Base-by-base conservation (phyloP, 2,113 vertebrate genomes). In the Poeciliopsis occidentalis region DNA sequence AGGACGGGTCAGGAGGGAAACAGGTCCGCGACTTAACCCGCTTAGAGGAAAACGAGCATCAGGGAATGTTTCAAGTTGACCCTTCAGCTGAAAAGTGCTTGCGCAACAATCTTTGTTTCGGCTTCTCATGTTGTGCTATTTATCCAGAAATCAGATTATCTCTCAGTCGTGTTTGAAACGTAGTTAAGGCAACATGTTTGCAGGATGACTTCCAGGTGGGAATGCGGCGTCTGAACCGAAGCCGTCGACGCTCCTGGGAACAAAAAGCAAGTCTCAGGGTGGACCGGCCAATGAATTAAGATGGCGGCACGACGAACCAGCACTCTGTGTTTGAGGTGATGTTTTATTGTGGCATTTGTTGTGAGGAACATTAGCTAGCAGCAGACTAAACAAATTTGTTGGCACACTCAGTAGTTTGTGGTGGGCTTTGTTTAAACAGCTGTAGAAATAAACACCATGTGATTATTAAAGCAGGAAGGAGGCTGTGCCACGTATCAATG, bases 341-440 rank as follows among this genome's bases (percentile, higher is more conserved):
- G 76, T 44, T 80, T 72, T 76, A 77, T 32, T 10, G 6, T 29
- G 72, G 15, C 37, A 31, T 72, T 69, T 29, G 47, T 84, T 78
- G 76, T 73, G 32, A 75, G 71, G 74, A 84, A 79, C 85, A 72
- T 75, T 61, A 80, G 67, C 64, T 82, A 62, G 71, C 39, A 27
- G 80, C 84, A 90, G 88, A 92, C 89, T 88, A 90, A 92, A 90
- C 89, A 88, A 62, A 78, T 64, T 61, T 41, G 3, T 32, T 72
- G 83, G 34, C 34, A 37, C 10, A 37, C 54, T 77, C 67, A 74
- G 75, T 84, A 37, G 10, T 37, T 37, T 37, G 34, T 37, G 34
- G 34, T 37, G 34, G 34, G 10, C 34, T 37, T 37, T 37, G 34
- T 37, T 37, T 61, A 64, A 73, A 66, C 83, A 85, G 60, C 78